A percentile compares a stretch with the other conserved stretches of the same genome.
Evolutionary conservation across 2,113 vertebrate species (phyloP).

Genomic region (Neotoma lepida): DNA sequence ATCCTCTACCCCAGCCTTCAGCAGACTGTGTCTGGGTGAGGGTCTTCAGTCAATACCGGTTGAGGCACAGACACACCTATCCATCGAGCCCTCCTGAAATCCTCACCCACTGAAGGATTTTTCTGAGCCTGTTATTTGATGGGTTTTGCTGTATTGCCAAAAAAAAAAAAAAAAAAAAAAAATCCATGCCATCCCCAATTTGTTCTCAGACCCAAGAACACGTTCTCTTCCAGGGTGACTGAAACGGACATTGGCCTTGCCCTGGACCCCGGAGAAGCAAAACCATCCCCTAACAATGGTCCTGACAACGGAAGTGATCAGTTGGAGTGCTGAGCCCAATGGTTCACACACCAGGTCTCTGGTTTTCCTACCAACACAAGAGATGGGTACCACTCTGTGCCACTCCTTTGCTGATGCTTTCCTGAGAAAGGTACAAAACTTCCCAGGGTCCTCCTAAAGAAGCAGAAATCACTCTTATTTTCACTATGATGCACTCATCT

Average conservation of each 20-base stretch:
- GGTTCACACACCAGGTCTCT: neutral
- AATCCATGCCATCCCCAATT: neutral
- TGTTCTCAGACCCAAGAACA: neutral
- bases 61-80: neutral
- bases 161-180: no score
- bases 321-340: neutral
- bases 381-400: rapidly evolving
- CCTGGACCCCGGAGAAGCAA: neutral
- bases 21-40: neutral
- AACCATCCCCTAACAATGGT: neutral
- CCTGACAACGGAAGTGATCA: neutral
- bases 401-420: neutral
- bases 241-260: neutral
- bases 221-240: neutral
- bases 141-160: rapidly evolving
- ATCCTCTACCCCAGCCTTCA: neutral
- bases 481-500: rapidly evolving
- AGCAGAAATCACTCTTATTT: neutral
- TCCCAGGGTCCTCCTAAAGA: neutral
- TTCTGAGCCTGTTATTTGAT: neutral
- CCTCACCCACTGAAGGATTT: neutral
- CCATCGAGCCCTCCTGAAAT: neutral
- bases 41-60: neutral
- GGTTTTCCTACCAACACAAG: neutral
- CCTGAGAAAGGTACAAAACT: neutral